Evolutionary conservation across 2,113 vertebrate species (phyloP).

Genomic region (Parotia lawesii): DNA sequence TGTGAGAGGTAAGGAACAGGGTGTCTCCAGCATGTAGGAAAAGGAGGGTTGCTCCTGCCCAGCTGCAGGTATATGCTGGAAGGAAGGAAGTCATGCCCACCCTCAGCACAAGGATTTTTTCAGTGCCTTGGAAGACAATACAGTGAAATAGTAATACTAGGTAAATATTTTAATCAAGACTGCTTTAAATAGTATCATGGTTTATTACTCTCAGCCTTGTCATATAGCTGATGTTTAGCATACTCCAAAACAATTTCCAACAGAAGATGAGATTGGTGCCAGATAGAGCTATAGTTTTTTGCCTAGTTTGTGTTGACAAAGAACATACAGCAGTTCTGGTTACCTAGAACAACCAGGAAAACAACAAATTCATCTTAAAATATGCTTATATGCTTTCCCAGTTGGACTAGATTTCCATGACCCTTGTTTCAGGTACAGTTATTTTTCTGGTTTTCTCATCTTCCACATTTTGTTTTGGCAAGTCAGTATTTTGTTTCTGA

Average conservation of each 20-base stretch:
- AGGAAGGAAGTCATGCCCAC: accelerated
- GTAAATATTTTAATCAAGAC: background rate
- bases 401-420: background rate
- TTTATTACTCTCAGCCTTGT: background rate
- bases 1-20: background rate
- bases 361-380: background rate
- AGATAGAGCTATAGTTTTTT: background rate
- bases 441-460: background rate
- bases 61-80: accelerated
- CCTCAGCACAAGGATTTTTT: background rate
- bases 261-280: background rate
- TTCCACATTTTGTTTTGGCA: background rate
- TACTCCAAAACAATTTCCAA: background rate
- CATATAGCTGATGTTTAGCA: background rate
- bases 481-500: background rate
- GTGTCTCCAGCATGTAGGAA: background rate
- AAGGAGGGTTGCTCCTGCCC: background rate
- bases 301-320: background rate
- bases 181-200: background rate
- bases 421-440: background rate
- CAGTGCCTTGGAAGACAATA: background rate
- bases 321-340: background rate
- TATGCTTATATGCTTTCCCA: background rate
- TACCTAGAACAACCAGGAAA: background rate
- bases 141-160: background rate